Base-by-base conservation (phyloP, 2,797 vertebrate species). In the Enteromius paludinosus region DNA sequence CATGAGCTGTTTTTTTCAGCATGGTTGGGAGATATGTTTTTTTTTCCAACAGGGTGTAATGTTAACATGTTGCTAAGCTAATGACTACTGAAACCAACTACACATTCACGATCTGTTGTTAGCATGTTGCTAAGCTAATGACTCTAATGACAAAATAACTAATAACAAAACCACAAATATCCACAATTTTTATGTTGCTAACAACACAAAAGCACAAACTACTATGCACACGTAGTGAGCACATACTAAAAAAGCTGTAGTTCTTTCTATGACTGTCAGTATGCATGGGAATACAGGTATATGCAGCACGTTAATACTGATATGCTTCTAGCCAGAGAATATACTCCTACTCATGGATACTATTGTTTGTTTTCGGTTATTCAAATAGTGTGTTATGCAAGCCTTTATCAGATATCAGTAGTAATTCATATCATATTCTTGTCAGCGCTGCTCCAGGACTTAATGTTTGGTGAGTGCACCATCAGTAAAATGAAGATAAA, bases 401-500 rank as follows among this genome's bases (percentile, higher is more conserved):
- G 80, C 38, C 66, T 80, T 75, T 72, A 86, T 84, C 56, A 75
- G 76, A 71, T 66, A 78, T 49, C 11, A 82, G 66, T 35, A 35
- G 86, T 81, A 64, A 65, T 77, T 82, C 79, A 72, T 45, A 59
- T 73, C 79, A 84, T 81, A 83, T 87, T 85, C 49, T 59, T 79
- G 47, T 65, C 69, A 78, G 84, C 61, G 45, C 80, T 49, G 82
- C 76, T 81, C 64, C 77, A 45, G 75, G 87, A 85, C 85, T 83
- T 86, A 84, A 74, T 78, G 61, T 65, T 61, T 76, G 54, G 85
- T 83, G 87, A 62, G 68, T 75, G 84, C 59, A 78, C 65, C 79
- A 82, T 83, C 78, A 84, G 81, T 54, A 33, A 85, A 88, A 89
- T 81, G 45, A 90, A 87, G 90, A 91, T 72, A 78, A 89, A 87